Percentiles rank a stretch among this genome's conserved stretches.
Conservation (phyloP, 2,888 invertebrate genomes). For the Venusia cambrica region DNA sequence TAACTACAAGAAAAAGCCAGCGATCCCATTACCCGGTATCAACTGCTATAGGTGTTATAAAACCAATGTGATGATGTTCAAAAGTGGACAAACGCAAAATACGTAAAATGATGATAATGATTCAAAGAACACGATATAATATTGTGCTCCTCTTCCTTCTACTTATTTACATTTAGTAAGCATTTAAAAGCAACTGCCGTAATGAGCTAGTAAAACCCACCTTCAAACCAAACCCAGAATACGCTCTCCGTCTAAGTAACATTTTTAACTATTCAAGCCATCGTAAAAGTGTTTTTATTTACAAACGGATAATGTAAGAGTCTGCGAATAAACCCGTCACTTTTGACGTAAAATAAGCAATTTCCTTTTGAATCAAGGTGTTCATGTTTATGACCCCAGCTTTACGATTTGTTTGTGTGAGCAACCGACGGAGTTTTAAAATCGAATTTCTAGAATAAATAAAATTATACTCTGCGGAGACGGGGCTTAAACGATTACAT, state of each 20-base stretch:
- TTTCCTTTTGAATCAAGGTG: slow-evolving; percentile 77
- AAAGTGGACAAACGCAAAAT: too few relatives aligned
- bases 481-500: slow-evolving; percentile 25
- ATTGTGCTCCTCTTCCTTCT: too few relatives aligned
- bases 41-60: too few relatives aligned
- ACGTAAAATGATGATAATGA: too few relatives aligned
- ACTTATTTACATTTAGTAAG: too few relatives aligned
- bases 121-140: too few relatives aligned
- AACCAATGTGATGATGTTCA: too few relatives aligned
- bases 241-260: slow-evolving; percentile 1
- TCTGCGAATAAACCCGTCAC: slow-evolving; percentile 56
- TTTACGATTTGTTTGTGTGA: slow-evolving; percentile 73
- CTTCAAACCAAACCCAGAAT: not conserved
- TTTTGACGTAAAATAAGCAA: slow-evolving; percentile 76
- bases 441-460: slow-evolving; percentile 60
- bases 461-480: slow-evolving; percentile 41
- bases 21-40: too few relatives aligned
- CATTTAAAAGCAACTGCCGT: too few relatives aligned
- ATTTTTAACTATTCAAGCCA: slow-evolving; percentile 36
- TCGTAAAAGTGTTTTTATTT: slow-evolving; percentile 69
- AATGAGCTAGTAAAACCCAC: too few relatives aligned
- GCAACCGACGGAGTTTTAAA: slow-evolving; percentile 53
- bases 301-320: slow-evolving; percentile 60
- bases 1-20: too few relatives aligned
- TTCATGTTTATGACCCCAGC: slow-evolving; percentile 60